These are phyloP conservation scores for Macroteleia sp. DNA, from an alignment of 2,888 invertebrate genomes.

Conservation along the genomic window DNA sequence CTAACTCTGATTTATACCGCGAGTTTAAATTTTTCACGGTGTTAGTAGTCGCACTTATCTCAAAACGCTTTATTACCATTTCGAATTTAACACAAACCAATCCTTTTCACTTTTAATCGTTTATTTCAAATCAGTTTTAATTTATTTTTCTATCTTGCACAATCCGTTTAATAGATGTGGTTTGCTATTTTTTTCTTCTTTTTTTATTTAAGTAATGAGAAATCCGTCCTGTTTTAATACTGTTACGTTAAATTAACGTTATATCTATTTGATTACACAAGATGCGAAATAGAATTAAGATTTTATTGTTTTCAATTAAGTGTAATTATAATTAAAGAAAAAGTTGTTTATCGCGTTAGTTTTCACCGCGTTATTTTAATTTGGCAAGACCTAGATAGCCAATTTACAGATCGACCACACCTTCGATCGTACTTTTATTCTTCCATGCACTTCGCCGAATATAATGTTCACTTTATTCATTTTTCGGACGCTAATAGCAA, in stretches of 20 bases:
- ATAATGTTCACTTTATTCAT: constrained; percentile 44
- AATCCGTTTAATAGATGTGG: not conserved
- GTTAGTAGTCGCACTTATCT: constrained; percentile 58
- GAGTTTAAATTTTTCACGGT: constrained; percentile 42
- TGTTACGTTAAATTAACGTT: no score
- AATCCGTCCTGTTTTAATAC: no score
- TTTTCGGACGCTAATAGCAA: constrained; percentile 36
- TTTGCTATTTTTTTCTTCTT: no score
- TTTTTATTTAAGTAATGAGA: no score
- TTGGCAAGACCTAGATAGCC: constrained; percentile 26
- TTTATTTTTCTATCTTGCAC: not conserved
- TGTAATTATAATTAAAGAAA: not conserved
- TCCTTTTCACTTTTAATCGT: not conserved
- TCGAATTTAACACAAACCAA: constrained; percentile 31
- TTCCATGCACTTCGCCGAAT: constrained; percentile 7
- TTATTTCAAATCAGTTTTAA: not conserved
- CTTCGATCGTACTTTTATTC: constrained; percentile 39
- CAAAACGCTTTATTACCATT: constrained; percentile 34
- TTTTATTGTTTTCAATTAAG: not conserved
- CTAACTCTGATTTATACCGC: constrained; percentile 78
- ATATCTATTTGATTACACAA: no score
- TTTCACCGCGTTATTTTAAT: no score
- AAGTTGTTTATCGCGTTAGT: no score
- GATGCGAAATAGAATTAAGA: no score
- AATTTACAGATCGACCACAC: constrained; percentile 41